These are phyloP conservation scores for Ectropis grisescens DNA, from an alignment of 1,140 invertebrate genomes.

Conservation along the genomic window DNA sequence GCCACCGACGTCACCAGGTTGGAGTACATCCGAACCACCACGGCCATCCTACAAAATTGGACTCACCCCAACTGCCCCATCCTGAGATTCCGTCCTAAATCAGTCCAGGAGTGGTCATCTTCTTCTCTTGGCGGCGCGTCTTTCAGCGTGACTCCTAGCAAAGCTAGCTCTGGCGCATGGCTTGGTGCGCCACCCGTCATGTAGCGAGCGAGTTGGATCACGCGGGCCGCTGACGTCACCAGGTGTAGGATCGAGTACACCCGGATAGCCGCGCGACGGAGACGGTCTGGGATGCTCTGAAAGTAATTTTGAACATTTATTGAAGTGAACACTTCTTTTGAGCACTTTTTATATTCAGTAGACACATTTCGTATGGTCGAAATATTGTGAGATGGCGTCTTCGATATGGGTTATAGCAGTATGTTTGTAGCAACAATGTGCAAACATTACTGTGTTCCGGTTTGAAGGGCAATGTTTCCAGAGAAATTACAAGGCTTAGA, in stretches of 20 bases:
- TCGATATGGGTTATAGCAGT: no score
- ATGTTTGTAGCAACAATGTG: no score
- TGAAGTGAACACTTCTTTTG: no score
- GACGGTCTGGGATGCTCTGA: conserved; percentile 22
- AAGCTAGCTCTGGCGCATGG: conserved; percentile 17
- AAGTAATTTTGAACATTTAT: no score
- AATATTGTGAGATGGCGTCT: no score
- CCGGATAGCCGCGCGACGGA: conserved; percentile 28
- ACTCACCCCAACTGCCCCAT: conserved; percentile 30
- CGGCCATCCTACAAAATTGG: no score
- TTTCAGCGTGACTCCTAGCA: conserved; percentile 27
- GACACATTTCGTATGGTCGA: no score
- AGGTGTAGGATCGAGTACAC: conserved; percentile 26
- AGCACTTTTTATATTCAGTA: no score
- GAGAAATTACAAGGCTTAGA: no score
- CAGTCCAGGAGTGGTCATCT: conserved; percentile 25
- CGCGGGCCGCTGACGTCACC: conserved; percentile 7
- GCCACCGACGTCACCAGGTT: conserved; percentile 16
- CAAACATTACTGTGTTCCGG: no score
- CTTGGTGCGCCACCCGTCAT: conserved; percentile 11
- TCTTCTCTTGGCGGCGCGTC: conserved; percentile 27
- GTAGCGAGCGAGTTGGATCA: conserved; percentile 29
- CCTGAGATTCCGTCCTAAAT: conserved; percentile 1
- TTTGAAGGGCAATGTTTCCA: no score
- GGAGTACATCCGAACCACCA: conserved; percentile 28